Evolutionary conservation across 2,797 vertebrate species (phyloP), one percentile per base, ranked within the genome.

Genomic region (Pogonophryne albipinna): DNA sequence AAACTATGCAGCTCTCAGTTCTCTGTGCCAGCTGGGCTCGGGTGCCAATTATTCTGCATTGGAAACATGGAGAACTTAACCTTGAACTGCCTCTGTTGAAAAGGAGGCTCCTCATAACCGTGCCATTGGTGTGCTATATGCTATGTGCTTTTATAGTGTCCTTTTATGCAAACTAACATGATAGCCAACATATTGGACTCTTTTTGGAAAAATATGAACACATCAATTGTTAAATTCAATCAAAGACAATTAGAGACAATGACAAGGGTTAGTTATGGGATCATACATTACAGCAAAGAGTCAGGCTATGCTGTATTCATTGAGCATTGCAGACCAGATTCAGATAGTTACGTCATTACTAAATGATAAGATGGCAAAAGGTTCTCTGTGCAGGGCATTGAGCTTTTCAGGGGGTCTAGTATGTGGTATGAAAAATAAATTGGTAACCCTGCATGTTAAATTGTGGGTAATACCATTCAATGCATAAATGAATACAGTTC

Each of bases 401-500:
- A 34, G n/a, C 1, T 15, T 56, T 50, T 61, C 53, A 66, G 12
- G 20, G 14, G 34, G 4, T 0, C 45, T 19, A 4, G 11, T 17
- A 44, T 53, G 27, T 50, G 20, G 4, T 34, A 19, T 38, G 16
- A 56, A 52, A 44, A 41, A 19, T 10, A 46, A 14, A 17, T 17
- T 31, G 13, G 6, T 64, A n/a, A 23, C 23, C 20, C 27, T 51
- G 38, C 23, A 46, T 20, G 17, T 34, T 23, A 4, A 17, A 55
- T 45, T 6, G 7, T 52, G 16, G 17, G 19, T 53, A 57, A 58
- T 27, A 23, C 11, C 6, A 23, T 61, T 56, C 79, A 87, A 78
- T 76, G 75, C 82, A 82, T 59, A 10, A 78, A 68, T 76, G 67
- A 89, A 86, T 81, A 67, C 63, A 84, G 66, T 53, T 31, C 44